Conservation (phyloP, 2,888 invertebrate genomes). For the Caenorhabditis panamensis region DNA sequence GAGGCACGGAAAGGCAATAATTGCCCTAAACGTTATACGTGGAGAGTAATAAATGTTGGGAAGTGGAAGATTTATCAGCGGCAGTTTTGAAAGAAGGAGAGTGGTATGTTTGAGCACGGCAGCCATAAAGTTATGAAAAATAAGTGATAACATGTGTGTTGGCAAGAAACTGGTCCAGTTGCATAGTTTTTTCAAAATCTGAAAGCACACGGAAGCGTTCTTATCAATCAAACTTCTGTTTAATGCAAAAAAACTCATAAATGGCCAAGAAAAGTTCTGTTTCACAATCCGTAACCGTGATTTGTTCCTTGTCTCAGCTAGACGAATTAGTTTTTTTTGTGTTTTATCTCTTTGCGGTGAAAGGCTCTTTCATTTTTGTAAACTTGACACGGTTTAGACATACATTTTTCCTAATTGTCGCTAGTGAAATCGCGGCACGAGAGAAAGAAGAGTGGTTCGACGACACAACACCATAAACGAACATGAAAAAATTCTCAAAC, state of each 20-base stretch:
- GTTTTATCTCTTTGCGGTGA: too few species aligned
- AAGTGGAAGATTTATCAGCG: slow-evolving; percentile 60
- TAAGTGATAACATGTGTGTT: slow-evolving; percentile 3
- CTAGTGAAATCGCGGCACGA: too few species aligned
- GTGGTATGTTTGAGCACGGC: slow-evolving; percentile 8
- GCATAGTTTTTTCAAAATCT: neutral
- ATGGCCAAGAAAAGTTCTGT: neutral
- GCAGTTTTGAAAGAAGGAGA: slow-evolving; percentile 7
- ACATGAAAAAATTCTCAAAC: too few species aligned
- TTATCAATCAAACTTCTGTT: neutral
- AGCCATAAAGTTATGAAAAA: slow-evolving; percentile 36
- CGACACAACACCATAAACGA: too few species aligned
- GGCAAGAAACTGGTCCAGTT: neutral
- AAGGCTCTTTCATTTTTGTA: too few species aligned
- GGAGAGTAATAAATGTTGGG: slow-evolving; percentile 62
- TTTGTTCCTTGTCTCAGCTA: too few species aligned
- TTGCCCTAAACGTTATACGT: slow-evolving; percentile 54
- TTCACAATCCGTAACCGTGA: too few species aligned
- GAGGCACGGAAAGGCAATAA: slow-evolving; percentile 36
- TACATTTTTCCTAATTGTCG: too few species aligned
- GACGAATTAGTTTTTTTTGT: too few species aligned
- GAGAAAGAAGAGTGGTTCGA: too few species aligned
- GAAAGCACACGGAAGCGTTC: neutral
- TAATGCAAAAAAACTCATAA: neutral
- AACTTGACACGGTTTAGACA: too few species aligned